Conservation (phyloP, 1,140 invertebrate species). For the Tachypleus tridentatus region DNA sequence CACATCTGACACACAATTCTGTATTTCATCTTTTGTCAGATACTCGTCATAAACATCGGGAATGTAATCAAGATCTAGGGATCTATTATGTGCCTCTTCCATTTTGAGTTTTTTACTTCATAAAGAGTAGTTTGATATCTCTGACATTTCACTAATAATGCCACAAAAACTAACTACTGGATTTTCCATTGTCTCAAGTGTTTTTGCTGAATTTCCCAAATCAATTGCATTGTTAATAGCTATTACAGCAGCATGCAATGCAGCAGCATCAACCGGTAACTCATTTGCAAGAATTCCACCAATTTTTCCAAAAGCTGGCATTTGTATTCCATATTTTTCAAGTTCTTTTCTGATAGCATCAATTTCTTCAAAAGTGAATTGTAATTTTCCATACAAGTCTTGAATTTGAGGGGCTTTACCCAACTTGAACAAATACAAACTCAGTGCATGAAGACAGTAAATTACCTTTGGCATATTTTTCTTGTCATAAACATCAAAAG, state of each 20-base stretch:
- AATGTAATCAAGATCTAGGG: too few species aligned
- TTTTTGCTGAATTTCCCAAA: conserved; percentile 26
- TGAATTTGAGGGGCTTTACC: conserved; percentile 56
- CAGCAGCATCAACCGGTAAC: conserved; percentile 45
- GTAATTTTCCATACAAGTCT: conserved; percentile 63
- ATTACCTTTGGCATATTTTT: conserved; percentile 72
- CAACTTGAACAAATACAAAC: conserved; percentile 52
- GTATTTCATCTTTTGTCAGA: too few species aligned
- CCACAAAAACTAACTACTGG: too few species aligned
- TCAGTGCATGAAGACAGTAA: conserved; percentile 70
- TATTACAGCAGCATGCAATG: conserved; percentile 51
- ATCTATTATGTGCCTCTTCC: too few species aligned
- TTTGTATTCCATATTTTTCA: conserved; percentile 55
- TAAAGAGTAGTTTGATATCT: too few species aligned
- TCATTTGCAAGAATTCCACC: conserved; percentile 33
- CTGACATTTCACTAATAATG: too few species aligned
- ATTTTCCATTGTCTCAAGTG: too few species aligned
- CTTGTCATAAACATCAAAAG: conserved; percentile 72
- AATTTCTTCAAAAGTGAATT: conserved; percentile 68
- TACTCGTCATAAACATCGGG: too few species aligned
- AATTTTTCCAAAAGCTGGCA: conserved; percentile 69
- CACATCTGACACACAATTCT: too few species aligned
- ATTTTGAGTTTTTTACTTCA: too few species aligned
- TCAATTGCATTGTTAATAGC: conserved; percentile 57
- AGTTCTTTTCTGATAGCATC: conserved; percentile 55